Base-by-base conservation (phyloP, 2,113 vertebrate species). In the Psittacara wagleri region DNA sequence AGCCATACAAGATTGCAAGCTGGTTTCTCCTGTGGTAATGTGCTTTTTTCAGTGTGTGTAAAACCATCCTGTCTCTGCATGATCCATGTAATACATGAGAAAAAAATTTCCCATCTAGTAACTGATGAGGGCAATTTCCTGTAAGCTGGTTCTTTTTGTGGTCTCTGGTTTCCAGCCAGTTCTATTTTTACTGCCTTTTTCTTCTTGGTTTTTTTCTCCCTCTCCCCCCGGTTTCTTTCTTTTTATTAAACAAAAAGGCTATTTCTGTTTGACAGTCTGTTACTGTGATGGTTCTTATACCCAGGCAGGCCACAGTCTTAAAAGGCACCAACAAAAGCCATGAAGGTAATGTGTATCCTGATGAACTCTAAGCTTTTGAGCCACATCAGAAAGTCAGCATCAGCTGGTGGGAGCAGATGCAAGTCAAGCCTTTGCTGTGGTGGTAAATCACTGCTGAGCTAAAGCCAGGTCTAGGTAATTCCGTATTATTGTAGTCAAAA, bases 121-220 rank as follows among this genome's bases (percentile, higher is more conserved):
- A 96, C 89, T 87, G 90, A 94, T 94, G 97, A 96, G 79, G 85
- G 95, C 89, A 78, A 57, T 97, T 98, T 98, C 97, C 96, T 97
- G 96, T 94, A 78, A 83, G 84, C 82, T 51, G 91, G 94, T 83
- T 96, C 95, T 97, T 97, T 80, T 94, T 96, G 82, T 97, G 96
- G 81, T 95, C 91, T 86, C 95, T 98, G 97, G 90, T 95, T 95
- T 97, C 63, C 37, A 96, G 96, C 96, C 97, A 98, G 78, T 92
- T 97, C 96, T 98, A 96, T 98, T 98, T 98, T 97, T 97, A 88
- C 39, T 7, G 1, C 51, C 6, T 51, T 54, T 90, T 95, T 86
- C 74, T 90, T 62, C 7, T 23, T 22, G 31, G 7, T 20, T 55
- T 44, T 83, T 17, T 27, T 27, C 16, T 15, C 17, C 23, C 8